Base-by-base conservation (phyloP, 1,140 invertebrate genomes). In the Stratiolaelaps scimitus region DNA sequence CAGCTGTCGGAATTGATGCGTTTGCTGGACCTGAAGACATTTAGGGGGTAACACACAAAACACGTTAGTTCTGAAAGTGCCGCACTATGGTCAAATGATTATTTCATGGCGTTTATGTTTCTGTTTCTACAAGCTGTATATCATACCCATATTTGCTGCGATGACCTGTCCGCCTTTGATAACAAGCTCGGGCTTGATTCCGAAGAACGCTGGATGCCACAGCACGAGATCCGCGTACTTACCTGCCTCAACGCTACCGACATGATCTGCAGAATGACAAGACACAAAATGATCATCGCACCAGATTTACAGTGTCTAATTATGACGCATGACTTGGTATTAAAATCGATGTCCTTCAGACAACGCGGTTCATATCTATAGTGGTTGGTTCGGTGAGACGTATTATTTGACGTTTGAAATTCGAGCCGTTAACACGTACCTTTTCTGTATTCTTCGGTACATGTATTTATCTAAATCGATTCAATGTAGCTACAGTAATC, bases 141-240 rank as follows among this genome's bases (percentile, higher is more conserved):
- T n/a, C 69, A 68, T 65, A 75, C 76, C 76, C 73, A 76, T 75
- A 65, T 75, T 72, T 13, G 74, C 72, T 74, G 72, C 74, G n/a
- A 72, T 71, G 20, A 77, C 75, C 65, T 76, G 73, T 65, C 76
- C 76, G 44, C 76, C 76, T 71, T 77, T 77, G 7, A 77, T 73
- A 15, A 77, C 70, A 19, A 76, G 72, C 65, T 75, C 72, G 1
- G 76, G 76, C 67, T 76, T 77, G 26, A 73, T 73, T 7, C 75
- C 76, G 70, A 77, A 77, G 67, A 76, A 76, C 20, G 71, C 74
- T n/a, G 76, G 75, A 45, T 73, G 70, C 76, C 76, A 77, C 13
- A 77, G 56, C 13, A 76, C 74, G 4, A 77, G 29, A 68, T 77
- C 76, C 20, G 76, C 76, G 66, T 76, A 67, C 67, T 76, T 76